These are phyloP conservation scores for Simalia tracyae DNA, from an alignment of 2,797 vertebrate genomes.

Conservation along the genomic window DNA sequence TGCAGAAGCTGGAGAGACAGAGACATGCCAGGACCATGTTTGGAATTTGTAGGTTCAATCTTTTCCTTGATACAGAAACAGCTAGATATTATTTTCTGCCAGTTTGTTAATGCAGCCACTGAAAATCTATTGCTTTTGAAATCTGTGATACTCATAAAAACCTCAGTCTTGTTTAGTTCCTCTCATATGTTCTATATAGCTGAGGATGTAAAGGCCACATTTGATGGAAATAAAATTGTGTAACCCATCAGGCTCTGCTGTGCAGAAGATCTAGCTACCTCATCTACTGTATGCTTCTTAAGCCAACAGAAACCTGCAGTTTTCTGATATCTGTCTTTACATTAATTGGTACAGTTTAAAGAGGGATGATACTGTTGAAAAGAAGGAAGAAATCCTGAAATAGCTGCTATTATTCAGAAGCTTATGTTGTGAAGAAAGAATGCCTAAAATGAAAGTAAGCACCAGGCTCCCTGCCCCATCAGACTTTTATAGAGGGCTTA, in stretches of 20 bases:
- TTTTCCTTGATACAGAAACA: constrained; percentile 50
- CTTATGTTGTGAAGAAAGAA: not conserved
- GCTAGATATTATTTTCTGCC: constrained; percentile 49
- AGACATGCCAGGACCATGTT: constrained; percentile 53
- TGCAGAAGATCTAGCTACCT: not conserved
- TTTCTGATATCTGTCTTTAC: not conserved
- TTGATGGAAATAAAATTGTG: constrained; percentile 63
- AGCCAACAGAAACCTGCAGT: not conserved
- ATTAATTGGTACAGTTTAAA: not conserved
- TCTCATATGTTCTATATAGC: constrained; percentile 65
- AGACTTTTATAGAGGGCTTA: not conserved
- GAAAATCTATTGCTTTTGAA: constrained; percentile 72
- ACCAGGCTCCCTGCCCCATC: not conserved
- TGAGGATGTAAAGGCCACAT: constrained; percentile 63
- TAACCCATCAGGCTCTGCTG: constrained; percentile 32
- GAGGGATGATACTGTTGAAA: constrained; percentile 1
- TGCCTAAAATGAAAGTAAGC: not conserved
- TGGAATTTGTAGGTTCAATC: constrained; percentile 33
- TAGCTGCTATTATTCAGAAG: not conserved
- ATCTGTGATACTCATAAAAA: constrained; percentile 79
- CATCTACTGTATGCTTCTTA: constrained; percentile 4
- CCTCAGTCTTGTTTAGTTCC: constrained; percentile 73
- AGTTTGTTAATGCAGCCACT: constrained; percentile 49
- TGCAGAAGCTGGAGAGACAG: constrained; percentile 52
- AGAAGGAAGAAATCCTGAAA: constrained; percentile 17